Conservation (phyloP, 2,797 vertebrate genomes). For the Nannoperca obscura region DNA sequence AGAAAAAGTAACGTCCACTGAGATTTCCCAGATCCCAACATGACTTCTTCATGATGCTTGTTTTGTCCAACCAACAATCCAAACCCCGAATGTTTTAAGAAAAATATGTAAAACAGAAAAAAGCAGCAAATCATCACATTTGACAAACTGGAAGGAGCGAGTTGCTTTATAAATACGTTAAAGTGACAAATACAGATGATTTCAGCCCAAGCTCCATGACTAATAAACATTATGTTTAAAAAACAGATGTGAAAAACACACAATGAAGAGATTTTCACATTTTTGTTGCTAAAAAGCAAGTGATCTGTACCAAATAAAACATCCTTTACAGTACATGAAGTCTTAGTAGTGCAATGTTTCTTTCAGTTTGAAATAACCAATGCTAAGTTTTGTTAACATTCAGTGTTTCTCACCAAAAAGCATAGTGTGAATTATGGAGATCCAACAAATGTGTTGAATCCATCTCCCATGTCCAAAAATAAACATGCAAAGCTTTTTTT, state of each 20-base stretch:
- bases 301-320: not conserved
- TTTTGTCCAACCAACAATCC: not conserved
- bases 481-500: not conserved
- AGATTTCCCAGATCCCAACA: not conserved
- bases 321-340: not conserved
- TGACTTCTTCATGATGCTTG: not conserved
- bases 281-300: not conserved
- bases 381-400: not conserved
- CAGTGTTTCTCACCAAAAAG: not conserved
- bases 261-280: not conserved
- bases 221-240: not conserved
- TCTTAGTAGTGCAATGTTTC: not conserved
- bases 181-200: not conserved
- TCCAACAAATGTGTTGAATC: not conserved
- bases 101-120: not conserved
- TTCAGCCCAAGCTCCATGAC: not conserved
- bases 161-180: too few relatives aligned
- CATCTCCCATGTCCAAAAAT: not conserved
- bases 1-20: not conserved
- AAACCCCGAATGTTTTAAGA: not conserved
- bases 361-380: not conserved
- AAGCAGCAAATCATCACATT: not conserved
- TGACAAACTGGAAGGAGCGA: not conserved
- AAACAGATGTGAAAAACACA: conserved; percentile 4
- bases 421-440: not conserved